Base-by-base conservation (phyloP, 2,113 vertebrate genomes). In the Gambusia holbrooki region DNA sequence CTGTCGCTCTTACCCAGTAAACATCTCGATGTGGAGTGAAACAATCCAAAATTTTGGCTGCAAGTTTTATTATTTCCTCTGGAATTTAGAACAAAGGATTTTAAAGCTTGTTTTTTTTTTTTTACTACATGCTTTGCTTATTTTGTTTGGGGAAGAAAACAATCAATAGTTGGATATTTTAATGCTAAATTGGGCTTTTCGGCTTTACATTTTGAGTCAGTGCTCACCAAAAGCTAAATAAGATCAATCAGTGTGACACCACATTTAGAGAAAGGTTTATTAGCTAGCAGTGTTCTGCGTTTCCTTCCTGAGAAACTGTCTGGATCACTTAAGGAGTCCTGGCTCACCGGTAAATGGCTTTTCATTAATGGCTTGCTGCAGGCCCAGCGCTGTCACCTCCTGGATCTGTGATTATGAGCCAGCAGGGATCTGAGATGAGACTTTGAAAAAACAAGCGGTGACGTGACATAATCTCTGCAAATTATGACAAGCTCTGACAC, bases 401-500 rank as follows among this genome's bases (percentile, higher is more conserved):
- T 62, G 83, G 83, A 75, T 82, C 83, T 64, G 65, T 73, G 62
- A 73, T n/a, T 33, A 75, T 62, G 58, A 77, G 72, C 77, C 81
- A 76, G 79, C 70, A 58, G 71, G 74, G 64, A 33, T 76, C 68
- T 58, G 29, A 62, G 62, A 37, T 71, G 67, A 77, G 63, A 78
- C 65, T 35, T 0, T 27, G 35, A 37, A 42, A 73, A 86, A 89
- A 77, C 77, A 76, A 87, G 73, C 35, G 61, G 62, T 85, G 84
- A 81, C 76, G 66, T 74, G 79, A 80, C 48, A 73, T 88, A 84
- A 91, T 79, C 86, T 86, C 71, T 66, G 77, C 62, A 74, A 76
- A 76, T 19, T 75, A 84, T 93, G 90, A 89, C 73, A 3, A 66
- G 72, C 67, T 83, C 69, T 92, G 88, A 93, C 89, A 84, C 66